phyloP scores from a whole-genome alignment of 1,140 invertebrate species.

The Leptopilina clavipes region DNA sequence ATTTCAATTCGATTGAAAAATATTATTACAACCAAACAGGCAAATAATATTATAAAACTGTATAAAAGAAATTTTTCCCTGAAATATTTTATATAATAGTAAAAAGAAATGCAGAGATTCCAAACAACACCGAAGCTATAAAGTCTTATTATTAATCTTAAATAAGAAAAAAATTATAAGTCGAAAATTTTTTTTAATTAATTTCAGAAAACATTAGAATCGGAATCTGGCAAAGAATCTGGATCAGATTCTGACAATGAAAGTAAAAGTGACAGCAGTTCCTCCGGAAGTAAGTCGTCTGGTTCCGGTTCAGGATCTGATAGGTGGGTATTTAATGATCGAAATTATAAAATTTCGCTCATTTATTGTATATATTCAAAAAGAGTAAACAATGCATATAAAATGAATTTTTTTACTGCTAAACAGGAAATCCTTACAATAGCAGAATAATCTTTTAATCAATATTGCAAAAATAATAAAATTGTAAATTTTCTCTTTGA shows the following conservation, averaged over 20 bases:
- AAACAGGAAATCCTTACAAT: background rate
- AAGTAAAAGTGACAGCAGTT: conserved; percentile 78
- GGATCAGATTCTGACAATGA: conserved; percentile 80
- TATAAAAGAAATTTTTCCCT: background rate
- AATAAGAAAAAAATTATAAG: background rate
- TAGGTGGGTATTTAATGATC: conserved; percentile 71
- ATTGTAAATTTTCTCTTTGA: no score
- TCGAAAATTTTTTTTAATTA: conserved; percentile 50
- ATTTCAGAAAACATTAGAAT: conserved; percentile 78
- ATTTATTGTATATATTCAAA: conserved; percentile 34
- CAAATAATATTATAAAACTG: background rate
- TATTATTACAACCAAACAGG: background rate
- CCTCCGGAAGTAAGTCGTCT: conserved; percentile 75
- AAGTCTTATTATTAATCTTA: conserved; percentile 28
- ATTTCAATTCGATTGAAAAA: background rate
- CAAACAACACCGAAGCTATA: conserved; percentile 58
- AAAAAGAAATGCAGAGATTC: conserved; percentile 50
- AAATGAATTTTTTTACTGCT: background rate
- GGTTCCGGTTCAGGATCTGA: conserved; percentile 78
- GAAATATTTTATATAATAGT: conserved; percentile 15
- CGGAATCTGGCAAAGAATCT: conserved; percentile 80
- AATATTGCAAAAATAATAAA: no score
- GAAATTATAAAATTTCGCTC: conserved; percentile 18
- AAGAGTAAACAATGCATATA: conserved; percentile 39
- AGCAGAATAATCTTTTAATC: no score